Conservation (phyloP, 2,888 invertebrate species). For the Himalopsyche kuldschensis region DNA sequence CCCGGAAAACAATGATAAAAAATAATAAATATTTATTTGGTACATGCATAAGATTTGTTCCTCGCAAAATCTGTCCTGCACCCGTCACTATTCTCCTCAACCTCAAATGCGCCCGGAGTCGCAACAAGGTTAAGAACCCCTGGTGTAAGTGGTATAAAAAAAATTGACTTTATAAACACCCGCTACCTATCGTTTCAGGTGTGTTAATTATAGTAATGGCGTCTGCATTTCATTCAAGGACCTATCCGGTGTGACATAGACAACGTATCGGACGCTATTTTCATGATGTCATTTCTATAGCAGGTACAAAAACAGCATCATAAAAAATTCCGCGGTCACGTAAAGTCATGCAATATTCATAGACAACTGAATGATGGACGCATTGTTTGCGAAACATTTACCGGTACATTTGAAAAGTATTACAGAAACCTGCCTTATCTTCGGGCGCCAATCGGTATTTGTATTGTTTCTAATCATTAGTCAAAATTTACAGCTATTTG, state of each 20-base stretch:
- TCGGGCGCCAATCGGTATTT: background rate
- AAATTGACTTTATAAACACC: background rate
- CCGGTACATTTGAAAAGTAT: background rate
- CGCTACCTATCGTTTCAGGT: background rate
- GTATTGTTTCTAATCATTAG: too few species aligned
- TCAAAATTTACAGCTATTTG: too few species aligned
- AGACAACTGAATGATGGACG: background rate
- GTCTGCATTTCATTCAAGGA: constrained; percentile 24
- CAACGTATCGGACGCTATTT: background rate
- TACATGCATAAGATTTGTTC: too few species aligned
- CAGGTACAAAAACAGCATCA: background rate
- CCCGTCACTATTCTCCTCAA: too few species aligned
- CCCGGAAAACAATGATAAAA: too few species aligned
- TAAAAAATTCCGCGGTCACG: background rate
- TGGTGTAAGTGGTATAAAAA: too few species aligned
- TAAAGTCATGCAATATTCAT: background rate
- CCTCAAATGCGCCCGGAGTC: too few species aligned
- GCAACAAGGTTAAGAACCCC: too few species aligned
- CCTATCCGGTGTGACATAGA: constrained; percentile 1
- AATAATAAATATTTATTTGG: too few species aligned
- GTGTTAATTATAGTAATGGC: constrained; percentile 8
- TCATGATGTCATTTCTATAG: constrained; percentile 21
- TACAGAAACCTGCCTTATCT: background rate
- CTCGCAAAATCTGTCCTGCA: too few species aligned
- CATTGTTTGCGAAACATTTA: background rate